Evolutionary conservation across 2,888 invertebrate species (phyloP).

Genomic region (Ethmia dodecea): DNA sequence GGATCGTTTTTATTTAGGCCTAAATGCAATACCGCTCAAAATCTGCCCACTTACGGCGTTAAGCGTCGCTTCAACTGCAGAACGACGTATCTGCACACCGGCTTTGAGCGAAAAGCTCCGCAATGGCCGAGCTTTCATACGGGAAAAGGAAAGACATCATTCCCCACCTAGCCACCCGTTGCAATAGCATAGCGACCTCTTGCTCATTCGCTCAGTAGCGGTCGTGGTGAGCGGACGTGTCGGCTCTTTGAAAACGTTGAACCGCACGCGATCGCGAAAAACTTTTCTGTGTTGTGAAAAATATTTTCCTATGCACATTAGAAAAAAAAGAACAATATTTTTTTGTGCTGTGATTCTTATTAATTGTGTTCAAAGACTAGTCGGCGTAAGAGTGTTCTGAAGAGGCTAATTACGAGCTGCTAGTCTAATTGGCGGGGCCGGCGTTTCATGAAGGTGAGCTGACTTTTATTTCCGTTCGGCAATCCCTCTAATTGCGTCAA

Average conservation of each 20-base stretch:
- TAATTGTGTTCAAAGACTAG: constrained; percentile 39
- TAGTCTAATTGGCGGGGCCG: constrained; percentile 73
- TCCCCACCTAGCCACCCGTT: constrained; percentile 48
- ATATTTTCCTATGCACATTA: constrained; percentile 23
- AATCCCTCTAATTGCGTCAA: constrained; percentile 77
- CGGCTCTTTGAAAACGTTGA: constrained; percentile 16
- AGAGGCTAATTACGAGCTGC: constrained; percentile 69
- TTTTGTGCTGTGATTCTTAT: constrained; percentile 53
- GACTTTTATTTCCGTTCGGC: constrained; percentile 77
- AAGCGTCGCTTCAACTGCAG: constrained; percentile 39
- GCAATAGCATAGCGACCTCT: constrained; percentile 34
- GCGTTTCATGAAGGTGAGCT: constrained; percentile 77
- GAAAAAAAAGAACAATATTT: constrained; percentile 46
- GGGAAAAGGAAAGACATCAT: constrained; percentile 59
- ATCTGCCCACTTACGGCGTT: constrained; percentile 74
- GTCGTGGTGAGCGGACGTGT: constrained; percentile 44
- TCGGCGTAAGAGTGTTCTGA: constrained; percentile 50
- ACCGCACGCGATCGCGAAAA: constrained; percentile 62
- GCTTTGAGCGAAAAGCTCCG: constrained; percentile 59
- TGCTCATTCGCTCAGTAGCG: constrained; percentile 62
- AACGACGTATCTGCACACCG: constrained; percentile 39
- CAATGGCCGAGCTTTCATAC: constrained; percentile 54
- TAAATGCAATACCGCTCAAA: constrained; percentile 66
- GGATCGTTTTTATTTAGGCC: constrained; percentile 66
- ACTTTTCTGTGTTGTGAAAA: constrained; percentile 65